A percentile compares a stretch with the other conserved stretches of the same genome.
Conservation (phyloP, 2,113 vertebrate genomes). For the Pavo muticus region DNA sequence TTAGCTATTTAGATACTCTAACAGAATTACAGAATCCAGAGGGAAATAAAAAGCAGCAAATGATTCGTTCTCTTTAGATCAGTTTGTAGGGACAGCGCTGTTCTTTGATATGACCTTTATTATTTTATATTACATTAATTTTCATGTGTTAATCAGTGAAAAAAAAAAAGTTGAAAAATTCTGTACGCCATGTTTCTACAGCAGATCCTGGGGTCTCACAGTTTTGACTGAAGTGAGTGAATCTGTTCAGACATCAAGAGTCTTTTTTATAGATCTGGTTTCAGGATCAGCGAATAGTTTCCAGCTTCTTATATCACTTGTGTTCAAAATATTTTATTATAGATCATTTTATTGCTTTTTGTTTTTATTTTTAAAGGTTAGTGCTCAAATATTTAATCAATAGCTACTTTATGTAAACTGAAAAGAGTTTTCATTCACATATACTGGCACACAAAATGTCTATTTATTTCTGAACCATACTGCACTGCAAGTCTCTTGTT, state of each 20-base stretch:
- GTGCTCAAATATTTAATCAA: constrained; percentile 20
- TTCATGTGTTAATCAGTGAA: background rate
- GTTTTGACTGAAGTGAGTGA: background rate
- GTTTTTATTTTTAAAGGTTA: constrained; percentile 6
- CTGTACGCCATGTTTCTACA: background rate
- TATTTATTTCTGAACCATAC: background rate
- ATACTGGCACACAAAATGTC: background rate
- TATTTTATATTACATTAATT: background rate
- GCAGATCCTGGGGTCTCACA: background rate
- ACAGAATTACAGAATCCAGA: background rate
- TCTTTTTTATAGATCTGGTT: background rate
- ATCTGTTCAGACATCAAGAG: background rate
- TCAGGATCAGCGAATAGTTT: background rate
- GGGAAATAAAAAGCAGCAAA: background rate
- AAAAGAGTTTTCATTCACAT: constrained; percentile 15
- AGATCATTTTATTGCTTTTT: background rate
- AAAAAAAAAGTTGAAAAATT: background rate
- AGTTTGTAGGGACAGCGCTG: background rate
- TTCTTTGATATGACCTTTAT: background rate
- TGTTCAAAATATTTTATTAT: background rate
- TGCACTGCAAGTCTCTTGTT: background rate
- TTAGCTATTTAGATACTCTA: background rate
- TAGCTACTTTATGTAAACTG: background rate
- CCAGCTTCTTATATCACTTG: background rate
- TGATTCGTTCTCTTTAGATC: background rate